Percentiles rank a stretch among this genome's conserved stretches.
These are phyloP conservation scores for Parnassius apollo DNA, from an alignment of 2,888 invertebrate genomes.

Conservation along the genomic window DNA sequence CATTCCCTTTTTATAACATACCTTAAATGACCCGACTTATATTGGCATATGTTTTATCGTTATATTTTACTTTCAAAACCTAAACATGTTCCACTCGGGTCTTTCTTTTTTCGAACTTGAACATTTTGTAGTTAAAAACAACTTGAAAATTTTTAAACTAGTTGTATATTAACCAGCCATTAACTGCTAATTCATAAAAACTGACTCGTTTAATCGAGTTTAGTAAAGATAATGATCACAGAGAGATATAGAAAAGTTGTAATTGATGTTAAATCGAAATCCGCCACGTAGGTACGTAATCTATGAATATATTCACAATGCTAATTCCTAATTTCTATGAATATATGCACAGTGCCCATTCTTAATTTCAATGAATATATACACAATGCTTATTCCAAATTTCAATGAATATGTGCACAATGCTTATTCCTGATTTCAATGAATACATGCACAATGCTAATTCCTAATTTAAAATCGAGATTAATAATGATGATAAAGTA, in stretches of 20 bases:
- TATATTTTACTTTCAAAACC: too few species aligned
- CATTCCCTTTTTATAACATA: neutral
- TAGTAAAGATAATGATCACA: slow-evolving; percentile 2
- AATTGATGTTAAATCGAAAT: slow-evolving; percentile 4
- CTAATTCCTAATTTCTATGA: neutral
- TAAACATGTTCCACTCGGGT: too few species aligned
- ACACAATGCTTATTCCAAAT: too few species aligned
- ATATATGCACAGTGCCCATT: neutral
- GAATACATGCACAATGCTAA: neutral
- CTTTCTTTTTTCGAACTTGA: neutral
- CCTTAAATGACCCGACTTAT: too few species aligned
- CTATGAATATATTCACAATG: neutral
- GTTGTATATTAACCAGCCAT: neutral
- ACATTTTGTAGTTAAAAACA: neutral
- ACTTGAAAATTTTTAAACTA: neutral
- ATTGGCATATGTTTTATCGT: too few species aligned
- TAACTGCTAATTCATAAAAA: neutral
- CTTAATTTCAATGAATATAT: neutral
- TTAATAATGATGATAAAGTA: too few species aligned
- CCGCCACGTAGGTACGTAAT: neutral
- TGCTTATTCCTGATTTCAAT: neutral
- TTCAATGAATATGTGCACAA: neutral
- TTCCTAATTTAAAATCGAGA: too few species aligned
- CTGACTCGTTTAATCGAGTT: slow-evolving; percentile 5
- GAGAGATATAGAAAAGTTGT: neutral